phyloP scores from a whole-genome alignment of 2,797 vertebrate species.

The Gila robusta region DNA sequence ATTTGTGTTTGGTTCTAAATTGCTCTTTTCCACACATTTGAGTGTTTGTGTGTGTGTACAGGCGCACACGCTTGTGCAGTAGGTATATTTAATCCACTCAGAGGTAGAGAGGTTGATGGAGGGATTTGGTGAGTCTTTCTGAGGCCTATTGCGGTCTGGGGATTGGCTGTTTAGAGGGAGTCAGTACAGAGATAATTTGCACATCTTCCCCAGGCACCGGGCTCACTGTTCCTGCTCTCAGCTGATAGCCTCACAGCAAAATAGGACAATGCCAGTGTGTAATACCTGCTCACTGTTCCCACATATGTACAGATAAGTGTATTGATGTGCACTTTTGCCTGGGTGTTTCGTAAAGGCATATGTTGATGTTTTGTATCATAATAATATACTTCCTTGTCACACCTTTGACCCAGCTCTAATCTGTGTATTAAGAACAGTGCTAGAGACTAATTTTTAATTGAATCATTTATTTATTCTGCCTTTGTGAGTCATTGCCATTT shows the following conservation, averaged over 20 bases:
- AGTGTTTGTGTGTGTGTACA: slow-evolving; percentile 5
- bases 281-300: not conserved
- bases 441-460: not conserved
- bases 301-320: slow-evolving; percentile 6
- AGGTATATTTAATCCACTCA: slow-evolving; percentile 18
- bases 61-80: not conserved
- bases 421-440: not conserved
- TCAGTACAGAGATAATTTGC: slow-evolving; percentile 32
- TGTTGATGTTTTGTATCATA: not conserved
- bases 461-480: slow-evolving; percentile 8
- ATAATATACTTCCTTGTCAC: not conserved
- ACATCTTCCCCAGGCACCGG: slow-evolving; percentile 1
- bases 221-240: slow-evolving; percentile 22
- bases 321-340: not conserved
- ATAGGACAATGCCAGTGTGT: slow-evolving; percentile 18
- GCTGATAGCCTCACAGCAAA: slow-evolving; percentile 36
- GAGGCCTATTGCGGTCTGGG: not conserved
- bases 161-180: slow-evolving; percentile 11
- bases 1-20: slow-evolving; percentile 1
- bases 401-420: not conserved
- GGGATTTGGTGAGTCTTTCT: not conserved
- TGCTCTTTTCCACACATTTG: not conserved
- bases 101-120: slow-evolving; percentile 8
- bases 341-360: not conserved
- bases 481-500: slow-evolving; percentile 1